Base-by-base conservation (phyloP, 2,797 vertebrate genomes). In the Acanthiza pusilla region DNA sequence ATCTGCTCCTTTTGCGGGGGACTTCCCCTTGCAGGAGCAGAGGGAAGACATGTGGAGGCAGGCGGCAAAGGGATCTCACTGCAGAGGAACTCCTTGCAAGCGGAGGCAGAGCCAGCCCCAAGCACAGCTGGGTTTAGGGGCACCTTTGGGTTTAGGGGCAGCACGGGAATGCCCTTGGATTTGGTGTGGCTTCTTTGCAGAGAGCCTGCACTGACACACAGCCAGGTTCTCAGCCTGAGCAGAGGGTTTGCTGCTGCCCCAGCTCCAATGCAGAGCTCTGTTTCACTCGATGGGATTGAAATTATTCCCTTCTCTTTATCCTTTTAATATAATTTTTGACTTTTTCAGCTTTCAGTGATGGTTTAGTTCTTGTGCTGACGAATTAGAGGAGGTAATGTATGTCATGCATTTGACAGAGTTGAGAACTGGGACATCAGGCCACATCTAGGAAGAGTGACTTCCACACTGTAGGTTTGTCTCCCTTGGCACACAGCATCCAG, bases 151-250 rank as follows among this genome's bases (percentile, higher is more conserved):
- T 40, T 34, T 16, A 16, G 45, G 50, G 57, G 29, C 45, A 47
- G 60, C 25, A 5, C 1, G 3, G 17, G 51, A 27, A 10, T 13
- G 16, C 38, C 38, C 2, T 1, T 18, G 48, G n/a, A 18, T 42
- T 36, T 48, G 48, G 8, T 45, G 1, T 34, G 53, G 55, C 48
- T 82, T 61, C 61, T 85, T 8, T 43, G 11, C 25, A n/a, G 36
- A 57, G 26, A 89, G 47, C 58, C 38, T 66, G 53, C 16, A 2
- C 71, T 58, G 51, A 16, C 22, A 9, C 0, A 3, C 34, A 63
- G 72, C 20, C 55, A 7, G 23, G 38, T 22, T 36, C 45, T 65
- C 38, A 79, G 71, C 53, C 65, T 6, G 34, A 54, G 61, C 32
- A 58, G 73, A 60, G 74, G 8, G 13, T 61, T 61, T 67, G 36